A percentile compares a stretch with the other conserved stretches of the same genome.
These are phyloP conservation scores for Drosophila monieri DNA, from an alignment of 2,888 invertebrate species.

Conservation along the genomic window DNA sequence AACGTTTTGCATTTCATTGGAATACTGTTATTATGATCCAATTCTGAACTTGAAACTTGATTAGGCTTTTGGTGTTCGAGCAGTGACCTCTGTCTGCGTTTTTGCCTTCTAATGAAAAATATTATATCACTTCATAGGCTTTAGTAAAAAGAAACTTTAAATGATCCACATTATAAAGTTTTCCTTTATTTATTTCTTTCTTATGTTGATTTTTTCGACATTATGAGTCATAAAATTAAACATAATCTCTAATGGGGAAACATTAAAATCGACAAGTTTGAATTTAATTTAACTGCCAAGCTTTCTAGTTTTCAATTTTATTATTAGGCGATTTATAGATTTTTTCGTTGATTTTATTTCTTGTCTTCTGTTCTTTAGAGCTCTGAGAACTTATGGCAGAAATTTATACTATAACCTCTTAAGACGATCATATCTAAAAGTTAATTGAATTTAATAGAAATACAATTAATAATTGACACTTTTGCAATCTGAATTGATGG, in stretches of 20 bases:
- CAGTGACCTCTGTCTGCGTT: conserved; percentile 53
- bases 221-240: conserved; percentile 29
- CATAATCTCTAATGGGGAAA: conserved; percentile 13
- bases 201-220: conserved; percentile 16
- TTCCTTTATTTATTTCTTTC: neutral
- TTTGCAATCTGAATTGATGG: conserved; percentile 1
- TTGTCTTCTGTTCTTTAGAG: neutral
- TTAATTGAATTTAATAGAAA: neutral
- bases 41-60: conserved; percentile 31
- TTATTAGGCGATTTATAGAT: neutral
- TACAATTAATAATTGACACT: conserved; percentile 4
- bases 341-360: neutral
- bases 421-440: too few relatives aligned
- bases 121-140: neutral
- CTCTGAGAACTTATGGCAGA: neutral
- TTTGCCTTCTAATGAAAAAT: neutral
- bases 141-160: neutral
- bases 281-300: neutral
- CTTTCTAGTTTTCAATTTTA: neutral
- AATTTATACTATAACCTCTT: neutral
- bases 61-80: conserved; percentile 35
- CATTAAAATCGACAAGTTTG: conserved; percentile 3
- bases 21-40: conserved; percentile 56
- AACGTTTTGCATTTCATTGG: conserved; percentile 19
- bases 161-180: neutral